Base-by-base conservation (phyloP, 2,888 invertebrate species). In the Idaea straminata region DNA sequence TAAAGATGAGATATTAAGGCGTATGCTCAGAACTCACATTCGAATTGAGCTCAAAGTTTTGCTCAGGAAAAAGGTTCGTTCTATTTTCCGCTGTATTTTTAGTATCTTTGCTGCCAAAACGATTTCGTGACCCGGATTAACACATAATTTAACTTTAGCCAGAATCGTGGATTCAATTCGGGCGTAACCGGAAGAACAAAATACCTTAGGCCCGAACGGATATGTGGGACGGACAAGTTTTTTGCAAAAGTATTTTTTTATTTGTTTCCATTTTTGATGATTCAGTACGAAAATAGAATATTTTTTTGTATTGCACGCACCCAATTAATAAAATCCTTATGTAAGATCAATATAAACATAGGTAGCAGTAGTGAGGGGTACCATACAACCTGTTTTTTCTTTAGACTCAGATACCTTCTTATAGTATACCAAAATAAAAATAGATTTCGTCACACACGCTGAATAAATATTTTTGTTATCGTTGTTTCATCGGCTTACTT, bases 81-180 rank as follows among this genome's bases (percentile, higher is more conserved):
- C 47, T 47, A 7, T 47, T 47, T 47, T 3, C 47, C 47, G 0
- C 7, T 47, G 7, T 47, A 13, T 47, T 47, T 47, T 47, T 47
- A 47, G 13, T 47, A 47, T 47, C 47, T 6, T 47, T 47, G 47
- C 47, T 47, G 47, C 47, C 47, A 47, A 47, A 47, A 47, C 47
- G 47, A 47, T 47, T 47, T 47, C 47, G 47, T 47, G 47, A 47
- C 47, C 47, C 47, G 47, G 47, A 47, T 47, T 47, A 47, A 47
- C 47, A 47, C 47, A 47, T 47, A 47, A 47, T 47, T 47, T 47
- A 47, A 47, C 47, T 47, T 47, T 47, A 47, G 47, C 47, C 13
- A 47, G 13, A 47, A 10, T 47, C 47, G 47, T 47, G 47, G 5
- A 47, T 47, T 47, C 47, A 47, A 47, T 47, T 47, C 47, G 47